Base-by-base conservation (phyloP, 2,113 vertebrate genomes). In the Electrona antarctica region DNA sequence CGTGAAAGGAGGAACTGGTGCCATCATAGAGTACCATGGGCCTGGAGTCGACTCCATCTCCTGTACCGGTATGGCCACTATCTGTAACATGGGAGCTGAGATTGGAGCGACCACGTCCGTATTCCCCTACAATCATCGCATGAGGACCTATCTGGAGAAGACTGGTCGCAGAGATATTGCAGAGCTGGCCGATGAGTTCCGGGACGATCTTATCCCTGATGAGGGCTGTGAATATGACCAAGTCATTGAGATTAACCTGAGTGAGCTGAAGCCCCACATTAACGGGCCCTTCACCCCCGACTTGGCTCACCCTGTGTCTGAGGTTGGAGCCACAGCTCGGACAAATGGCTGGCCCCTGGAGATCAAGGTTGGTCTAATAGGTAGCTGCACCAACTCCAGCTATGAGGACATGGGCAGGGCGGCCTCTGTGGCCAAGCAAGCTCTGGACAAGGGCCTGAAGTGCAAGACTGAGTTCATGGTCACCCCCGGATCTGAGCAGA, bases 31-130 rank as follows among this genome's bases (percentile, higher is more conserved):
- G 81, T 98, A 98, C 89, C 94, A 96, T 0, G 97, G 97, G 2
- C 95, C 97, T 8, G 97, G 97, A 2, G 94, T 98, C 0, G 96
- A 98, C 80, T 97, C 97, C 6, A 95, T 98, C 82, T 98, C 97
- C 78, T 98, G 96, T 88, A 98, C 96, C 3, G 96, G 96, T 78
- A 98, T 98, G 97, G 97, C 96, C 58, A 98, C 97, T 0, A 98
- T 98, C 90, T 98, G 97, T 84, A 98, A 98, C 86, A 98, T 98
- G 97, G 97, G 97, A 0, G 97, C 97, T 72, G 97, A 98, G 80
- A 98, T 98, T 0, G 97, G 97, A 80, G 97, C 97, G 63, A 98
- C 97, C 28, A 98, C 97, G 0, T 98, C 97, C 0, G 65, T 98
- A 49, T 98, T 98, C 77, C 97, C 97, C 1, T 98, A 95, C 81